Base-by-base conservation (phyloP, 1,140 invertebrate genomes). In the Drosophila mayri region DNA sequence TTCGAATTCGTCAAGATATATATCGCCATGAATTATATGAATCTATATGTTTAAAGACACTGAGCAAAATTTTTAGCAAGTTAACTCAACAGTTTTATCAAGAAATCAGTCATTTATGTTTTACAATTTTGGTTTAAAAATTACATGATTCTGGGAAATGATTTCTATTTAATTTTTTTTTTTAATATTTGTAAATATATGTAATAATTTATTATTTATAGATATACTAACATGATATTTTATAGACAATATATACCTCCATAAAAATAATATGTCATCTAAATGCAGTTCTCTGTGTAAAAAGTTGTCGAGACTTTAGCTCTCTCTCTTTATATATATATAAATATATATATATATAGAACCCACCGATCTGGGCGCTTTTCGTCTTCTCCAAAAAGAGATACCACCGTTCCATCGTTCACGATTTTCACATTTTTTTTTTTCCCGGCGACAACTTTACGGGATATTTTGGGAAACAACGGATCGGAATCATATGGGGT, bases 401-500 rank as follows among this genome's bases (percentile, higher is more conserved):
- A 38, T 54, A 54, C 52, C 32, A 74, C 54, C 57, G 43, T 43
- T 22, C 43, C 43, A 14, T 2, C 11, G 22, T 38, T 20, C 62
- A 54, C 63, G 16, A n/a, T 68, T 55, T 71, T 44, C 49, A 25
- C 68, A 68, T 46, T 22, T 44, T 20, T 68, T 78, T 82, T 78
- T 68, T 78, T 82, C 74, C 81, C 55, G 47, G 63, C 66, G 76
- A 71, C 64, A 76, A 65, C 67, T 61, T 70, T 70, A 61, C 38
- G 43, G 20, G 37, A 58, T 85, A 85, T 85, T 77, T 85, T 77
- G 80, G 71, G 67, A 71, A 40, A 12, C 63, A 40, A 20, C 63
- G 30, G 59, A 46, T 65, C 41, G 49, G 28, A 59, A 47, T 70
- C 61, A 44, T 47, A 43, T 66, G 41, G 64, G 41, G 64, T 30